A percentile compares a stretch with the other conserved stretches of the same genome.
Conservation (phyloP, 2,113 vertebrate species). For the Tichodroma muraria region DNA sequence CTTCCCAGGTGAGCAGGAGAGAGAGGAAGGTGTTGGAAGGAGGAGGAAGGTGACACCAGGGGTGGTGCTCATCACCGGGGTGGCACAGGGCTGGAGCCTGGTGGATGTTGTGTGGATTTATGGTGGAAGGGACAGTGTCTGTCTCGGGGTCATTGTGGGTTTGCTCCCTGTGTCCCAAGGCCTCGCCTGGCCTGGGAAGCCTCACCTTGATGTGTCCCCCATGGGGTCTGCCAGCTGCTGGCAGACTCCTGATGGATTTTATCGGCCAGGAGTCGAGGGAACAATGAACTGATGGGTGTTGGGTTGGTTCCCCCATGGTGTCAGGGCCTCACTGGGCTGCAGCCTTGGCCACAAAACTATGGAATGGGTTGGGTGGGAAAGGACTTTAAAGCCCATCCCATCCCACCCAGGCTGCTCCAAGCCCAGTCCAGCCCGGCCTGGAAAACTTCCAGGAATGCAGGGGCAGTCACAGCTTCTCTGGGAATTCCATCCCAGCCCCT, state of each 20-base stretch:
- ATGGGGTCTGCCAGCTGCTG: neutral
- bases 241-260: neutral
- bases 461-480: neutral
- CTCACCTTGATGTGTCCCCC: neutral
- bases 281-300: accelerated
- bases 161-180: neutral
- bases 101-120: accelerated
- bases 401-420: neutral
- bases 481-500: neutral
- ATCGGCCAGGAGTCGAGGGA: neutral
- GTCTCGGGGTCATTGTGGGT: accelerated
- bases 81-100: neutral
- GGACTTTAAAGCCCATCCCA: neutral
- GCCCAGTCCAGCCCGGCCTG: neutral
- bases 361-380: neutral
- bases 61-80: accelerated
- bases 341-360: accelerated
- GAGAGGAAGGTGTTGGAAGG: neutral
- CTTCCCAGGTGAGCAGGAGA: neutral
- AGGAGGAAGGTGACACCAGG: neutral
- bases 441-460: neutral
- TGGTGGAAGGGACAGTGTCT: accelerated
- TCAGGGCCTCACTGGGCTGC: neutral
- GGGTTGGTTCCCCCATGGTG: accelerated
- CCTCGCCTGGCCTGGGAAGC: neutral